Conservation (phyloP, 2,113 vertebrate genomes). For the Oostethus manadensis region DNA sequence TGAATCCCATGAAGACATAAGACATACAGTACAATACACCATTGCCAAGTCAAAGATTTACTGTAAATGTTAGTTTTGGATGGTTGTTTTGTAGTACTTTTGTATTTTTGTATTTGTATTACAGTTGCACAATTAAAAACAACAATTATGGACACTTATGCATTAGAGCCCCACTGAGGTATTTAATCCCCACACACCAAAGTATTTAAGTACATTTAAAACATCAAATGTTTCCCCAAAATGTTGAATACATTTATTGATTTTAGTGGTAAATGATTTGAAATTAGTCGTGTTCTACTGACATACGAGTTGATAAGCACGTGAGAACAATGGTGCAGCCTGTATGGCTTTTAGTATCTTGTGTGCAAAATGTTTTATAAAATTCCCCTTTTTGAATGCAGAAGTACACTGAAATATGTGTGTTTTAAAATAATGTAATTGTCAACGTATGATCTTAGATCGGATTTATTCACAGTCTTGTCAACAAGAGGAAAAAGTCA, state of each 20-base stretch:
- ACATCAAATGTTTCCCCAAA: neutral
- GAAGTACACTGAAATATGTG: slow-evolving; percentile 4
- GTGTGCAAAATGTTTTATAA: slow-evolving; percentile 45
- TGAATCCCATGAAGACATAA: too few relatives aligned
- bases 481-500: neutral
- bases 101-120: too few relatives aligned
- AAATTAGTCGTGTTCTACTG: neutral
- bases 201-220: neutral
- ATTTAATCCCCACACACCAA: too few relatives aligned
- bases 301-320: slow-evolving; percentile 16
- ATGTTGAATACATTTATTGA: neutral
- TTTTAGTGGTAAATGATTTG: slow-evolving; percentile 3
- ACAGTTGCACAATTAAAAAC: neutral
- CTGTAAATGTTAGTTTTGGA: neutral
- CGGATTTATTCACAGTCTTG: neutral
- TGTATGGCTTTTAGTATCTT: slow-evolving; percentile 48
- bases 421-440: slow-evolving; percentile 1
- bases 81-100: neutral
- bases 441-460: too few relatives aligned
- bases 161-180: neutral
- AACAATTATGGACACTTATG: neutral
- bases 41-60: neutral
- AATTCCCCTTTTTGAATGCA: slow-evolving; percentile 18
- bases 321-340: slow-evolving; percentile 35
- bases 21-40: too few relatives aligned